Base-by-base conservation (phyloP, 2,888 invertebrate genomes). In the Trissoscelio sp. region DNA sequence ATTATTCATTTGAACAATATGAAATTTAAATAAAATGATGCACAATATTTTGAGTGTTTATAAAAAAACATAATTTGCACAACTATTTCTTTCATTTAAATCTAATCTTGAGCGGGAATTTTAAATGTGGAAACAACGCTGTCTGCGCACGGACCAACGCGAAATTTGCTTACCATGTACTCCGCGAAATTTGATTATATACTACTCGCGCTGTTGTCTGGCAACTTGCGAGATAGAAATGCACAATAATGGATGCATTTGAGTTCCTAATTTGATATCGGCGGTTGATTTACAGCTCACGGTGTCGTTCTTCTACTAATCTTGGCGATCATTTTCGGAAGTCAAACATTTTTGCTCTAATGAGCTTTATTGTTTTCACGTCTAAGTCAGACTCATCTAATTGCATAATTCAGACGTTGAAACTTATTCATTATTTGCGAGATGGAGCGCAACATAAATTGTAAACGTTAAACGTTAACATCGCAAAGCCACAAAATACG, bases 241-340 rank as follows among this genome's bases (percentile, higher is more conserved):
- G 78, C 64, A 64, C 78, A 64, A 70, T 78, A 78, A 78, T 78
- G 78, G 42, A 70, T 78, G 64, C 78, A 60, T 70, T 78, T 78
- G 55, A 70, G 78, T 70, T 57, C 57, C 70, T 78, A 78, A 78
- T 78, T 78, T 78, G 78, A 78, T 78, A 78, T 78, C 42, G 70
- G 70, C 58, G 62, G 77, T 77, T 69, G 77, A 69, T 77, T 77
- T 77, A 77, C 77, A 67, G 46, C 62, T 53, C n/a, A 46, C 60
- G 34, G 53, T 77, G 60, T 69, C 77, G 67, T 69, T 69, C 77
- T 60, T 77, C 77, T 34, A 34, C 55, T 69, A 77, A 77, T 60
- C 67, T 69, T 44, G 53, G 42, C 42, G 62, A 69, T 77, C 69
- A 77, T 69, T 77, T 75, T 46, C 64, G 16, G 5, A n/a, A 31